These are phyloP conservation scores for Tricholauxania praeusta DNA, from an alignment of 2,888 invertebrate species.

Conservation along the genomic window DNA sequence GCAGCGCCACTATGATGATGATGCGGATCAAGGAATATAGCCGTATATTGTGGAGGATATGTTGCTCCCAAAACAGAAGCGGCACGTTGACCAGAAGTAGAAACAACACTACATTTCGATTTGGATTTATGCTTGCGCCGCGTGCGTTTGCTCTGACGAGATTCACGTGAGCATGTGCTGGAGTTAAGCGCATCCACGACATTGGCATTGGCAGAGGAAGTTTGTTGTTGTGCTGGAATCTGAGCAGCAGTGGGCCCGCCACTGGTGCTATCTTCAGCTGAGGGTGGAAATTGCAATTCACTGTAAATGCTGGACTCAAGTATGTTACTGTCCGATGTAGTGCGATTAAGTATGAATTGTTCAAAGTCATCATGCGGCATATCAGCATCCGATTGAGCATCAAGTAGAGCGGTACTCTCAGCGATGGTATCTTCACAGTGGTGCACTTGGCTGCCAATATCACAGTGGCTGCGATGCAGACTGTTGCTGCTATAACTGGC, in stretches of 20 bases:
- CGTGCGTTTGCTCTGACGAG: conserved; percentile 58
- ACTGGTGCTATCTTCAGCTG: conserved; percentile 27
- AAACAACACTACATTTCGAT: conserved; percentile 49
- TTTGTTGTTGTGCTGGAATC: conserved; percentile 18
- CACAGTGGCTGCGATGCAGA: conserved; percentile 52
- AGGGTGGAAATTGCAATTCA: conserved; percentile 57
- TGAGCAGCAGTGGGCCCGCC: conserved; percentile 39
- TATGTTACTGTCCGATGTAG: conserved; percentile 62
- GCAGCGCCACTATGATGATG: conserved; percentile 50
- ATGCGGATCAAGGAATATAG: conserved; percentile 60
- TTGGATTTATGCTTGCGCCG: conserved; percentile 60
- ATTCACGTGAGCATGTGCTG: conserved; percentile 58
- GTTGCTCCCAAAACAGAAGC: conserved; percentile 45
- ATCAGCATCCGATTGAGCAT: conserved; percentile 38
- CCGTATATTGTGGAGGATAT: conserved; percentile 64
- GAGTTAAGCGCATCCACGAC: conserved; percentile 53
- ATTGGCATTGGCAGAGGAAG: conserved; percentile 17
- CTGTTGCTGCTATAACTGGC: conserved; percentile 54
- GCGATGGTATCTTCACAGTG: conserved; percentile 49
- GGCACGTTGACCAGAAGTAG: conserved; percentile 26
- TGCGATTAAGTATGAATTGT: conserved; percentile 60
- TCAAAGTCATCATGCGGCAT: conserved; percentile 54
- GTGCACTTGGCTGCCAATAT: conserved; percentile 36
- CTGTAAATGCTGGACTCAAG: conserved; percentile 63
- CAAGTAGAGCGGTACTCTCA: conserved; percentile 58